These are phyloP conservation scores for Gyps fulvus DNA, from an alignment of 2,113 vertebrate species.

Conservation along the genomic window DNA sequence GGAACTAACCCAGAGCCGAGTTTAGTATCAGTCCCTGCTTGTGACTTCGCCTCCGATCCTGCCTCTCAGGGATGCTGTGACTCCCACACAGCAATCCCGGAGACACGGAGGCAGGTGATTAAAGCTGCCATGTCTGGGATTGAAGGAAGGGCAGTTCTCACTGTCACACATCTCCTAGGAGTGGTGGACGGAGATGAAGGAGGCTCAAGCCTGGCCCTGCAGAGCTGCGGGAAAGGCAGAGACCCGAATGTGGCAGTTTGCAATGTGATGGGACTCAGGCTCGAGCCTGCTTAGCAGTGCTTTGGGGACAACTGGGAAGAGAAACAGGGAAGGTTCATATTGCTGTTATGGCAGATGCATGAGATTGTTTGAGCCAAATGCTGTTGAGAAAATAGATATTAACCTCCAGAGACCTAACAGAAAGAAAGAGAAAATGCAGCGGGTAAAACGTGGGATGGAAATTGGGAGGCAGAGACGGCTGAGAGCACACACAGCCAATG, in stretches of 20 bases:
- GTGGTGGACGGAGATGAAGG: background rate
- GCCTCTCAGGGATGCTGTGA: background rate
- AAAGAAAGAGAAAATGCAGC: background rate
- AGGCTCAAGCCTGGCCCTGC: background rate
- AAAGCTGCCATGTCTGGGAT: background rate
- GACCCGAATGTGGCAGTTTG: background rate
- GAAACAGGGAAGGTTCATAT: background rate
- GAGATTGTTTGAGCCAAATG: background rate
- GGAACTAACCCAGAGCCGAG: background rate
- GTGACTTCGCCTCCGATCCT: background rate
- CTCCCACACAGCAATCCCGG: background rate
- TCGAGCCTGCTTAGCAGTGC: background rate
- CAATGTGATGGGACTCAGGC: background rate
- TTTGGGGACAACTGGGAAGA: background rate
- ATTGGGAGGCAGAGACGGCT: background rate
- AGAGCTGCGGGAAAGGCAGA: background rate
- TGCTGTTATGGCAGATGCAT: background rate
- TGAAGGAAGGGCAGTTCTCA: background rate
- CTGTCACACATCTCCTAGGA: background rate
- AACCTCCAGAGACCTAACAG: background rate
- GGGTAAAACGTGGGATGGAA: background rate
- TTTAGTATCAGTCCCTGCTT: background rate
- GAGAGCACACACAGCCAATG: background rate
- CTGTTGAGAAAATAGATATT: constrained; percentile 9
- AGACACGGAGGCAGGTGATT: background rate